phyloP scores from a whole-genome alignment of 2,888 invertebrate genomes.

The Pyrgus malvae region DNA sequence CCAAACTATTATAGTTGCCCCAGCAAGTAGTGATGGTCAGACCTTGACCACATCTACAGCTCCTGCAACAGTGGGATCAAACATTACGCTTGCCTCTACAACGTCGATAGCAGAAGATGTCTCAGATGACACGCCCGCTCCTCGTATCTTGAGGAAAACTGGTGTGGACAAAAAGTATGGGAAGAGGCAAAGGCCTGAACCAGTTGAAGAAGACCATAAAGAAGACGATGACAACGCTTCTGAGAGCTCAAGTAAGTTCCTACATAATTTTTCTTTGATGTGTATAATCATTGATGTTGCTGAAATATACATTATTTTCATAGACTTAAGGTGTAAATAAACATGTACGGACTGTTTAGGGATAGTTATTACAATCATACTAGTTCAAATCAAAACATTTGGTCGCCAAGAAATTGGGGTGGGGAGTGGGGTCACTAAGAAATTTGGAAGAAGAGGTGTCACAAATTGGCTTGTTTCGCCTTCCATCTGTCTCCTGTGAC shows the following conservation, averaged over 20 bases:
- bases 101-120: conserved; percentile 46
- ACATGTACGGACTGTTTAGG: too few species aligned
- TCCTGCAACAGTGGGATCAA: conserved; percentile 36
- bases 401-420: too few species aligned
- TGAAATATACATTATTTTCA: too few species aligned
- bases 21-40: conserved; percentile 43
- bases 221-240: conserved; percentile 57
- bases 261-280: conserved; percentile 3
- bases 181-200: conserved; percentile 67
- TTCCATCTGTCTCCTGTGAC: too few species aligned
- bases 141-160: conserved; percentile 58
- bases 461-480: too few species aligned
- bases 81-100: conserved; percentile 37
- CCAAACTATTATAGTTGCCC: conserved; percentile 72
- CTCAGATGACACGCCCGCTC: conserved; percentile 49
- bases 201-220: conserved; percentile 44
- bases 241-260: conserved; percentile 59
- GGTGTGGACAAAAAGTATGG: conserved; percentile 68
- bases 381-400: too few species aligned
- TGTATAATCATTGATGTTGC: too few species aligned
- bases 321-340: too few species aligned
- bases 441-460: too few species aligned
- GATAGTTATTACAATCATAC: too few species aligned
- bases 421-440: too few species aligned
- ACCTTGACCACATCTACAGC: conserved; percentile 36